Evolutionary conservation across 2,888 invertebrate genomes (phyloP).

Genomic region (Willowsia nigromaculata): DNA sequence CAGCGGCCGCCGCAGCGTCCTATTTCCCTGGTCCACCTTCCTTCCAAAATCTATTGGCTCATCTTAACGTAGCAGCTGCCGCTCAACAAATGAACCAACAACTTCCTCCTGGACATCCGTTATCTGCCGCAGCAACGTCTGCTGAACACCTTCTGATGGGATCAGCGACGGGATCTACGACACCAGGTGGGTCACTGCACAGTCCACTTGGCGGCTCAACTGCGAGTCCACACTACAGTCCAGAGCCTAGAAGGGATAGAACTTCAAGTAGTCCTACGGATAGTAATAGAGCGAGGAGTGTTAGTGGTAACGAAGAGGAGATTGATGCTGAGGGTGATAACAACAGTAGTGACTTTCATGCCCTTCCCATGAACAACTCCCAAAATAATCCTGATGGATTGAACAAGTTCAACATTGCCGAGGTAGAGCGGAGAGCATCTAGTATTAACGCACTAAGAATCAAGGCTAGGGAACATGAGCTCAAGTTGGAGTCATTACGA

Average conservation of each 20-base stretch:
- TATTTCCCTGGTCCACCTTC: slow-evolving; percentile 84
- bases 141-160: slow-evolving; percentile 66
- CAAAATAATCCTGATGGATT: slow-evolving; percentile 57
- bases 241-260: slow-evolving; percentile 67
- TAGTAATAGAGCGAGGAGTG: slow-evolving; percentile 52
- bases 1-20: slow-evolving; percentile 85
- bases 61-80: slow-evolving; percentile 81
- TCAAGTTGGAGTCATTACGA: slow-evolving; percentile 90
- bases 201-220: slow-evolving; percentile 73
- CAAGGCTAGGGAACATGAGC: slow-evolving; percentile 94
- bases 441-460: slow-evolving; percentile 92
- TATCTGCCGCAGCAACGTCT: slow-evolving; percentile 63
- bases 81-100: slow-evolving; percentile 76
- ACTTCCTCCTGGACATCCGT: slow-evolving; percentile 72
- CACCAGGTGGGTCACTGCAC: slow-evolving; percentile 68
- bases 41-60: slow-evolving; percentile 92
- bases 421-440: slow-evolving; percentile 90
- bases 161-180: slow-evolving; percentile 54
- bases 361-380: slow-evolving; percentile 56
- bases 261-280: slow-evolving; percentile 64
- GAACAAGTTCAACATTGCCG: slow-evolving; percentile 81
- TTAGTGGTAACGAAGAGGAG: slow-evolving; percentile 60
- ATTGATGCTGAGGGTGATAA: slow-evolving; percentile 68
- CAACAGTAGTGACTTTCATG: slow-evolving; percentile 65
- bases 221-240: slow-evolving; percentile 74